Percentiles rank a stretch among this genome's conserved stretches.
These are phyloP conservation scores for Sebastes paucispinis DNA, from an alignment of 2,797 vertebrate genomes.

Conservation along the genomic window DNA sequence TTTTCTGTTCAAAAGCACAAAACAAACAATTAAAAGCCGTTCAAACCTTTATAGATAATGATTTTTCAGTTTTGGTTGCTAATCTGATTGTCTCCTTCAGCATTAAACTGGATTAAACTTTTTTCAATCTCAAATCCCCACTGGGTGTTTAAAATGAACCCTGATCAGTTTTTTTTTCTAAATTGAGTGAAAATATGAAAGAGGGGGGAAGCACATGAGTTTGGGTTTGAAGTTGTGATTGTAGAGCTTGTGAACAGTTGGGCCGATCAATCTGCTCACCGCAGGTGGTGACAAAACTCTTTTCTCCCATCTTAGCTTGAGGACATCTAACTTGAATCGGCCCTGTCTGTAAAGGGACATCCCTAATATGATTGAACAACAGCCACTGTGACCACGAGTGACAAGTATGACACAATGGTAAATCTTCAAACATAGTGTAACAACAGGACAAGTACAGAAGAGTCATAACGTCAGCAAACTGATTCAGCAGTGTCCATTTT, in stretches of 20 bases:
- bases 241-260: slow-evolving; percentile 10
- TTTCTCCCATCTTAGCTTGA: background rate
- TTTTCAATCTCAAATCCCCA: background rate
- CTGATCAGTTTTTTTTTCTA: background rate
- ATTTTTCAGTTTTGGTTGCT: slow-evolving; percentile 8
- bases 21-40: background rate
- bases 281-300: slow-evolving; percentile 6
- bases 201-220: background rate
- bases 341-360: background rate
- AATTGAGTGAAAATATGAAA: background rate
- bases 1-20: background rate
- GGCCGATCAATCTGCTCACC: background rate
- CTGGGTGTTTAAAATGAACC: background rate
- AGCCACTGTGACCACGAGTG: background rate
- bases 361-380: background rate
- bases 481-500: background rate
- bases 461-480: background rate
- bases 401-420: background rate
- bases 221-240: slow-evolving; percentile 18
- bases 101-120: background rate
- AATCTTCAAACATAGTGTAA: background rate
- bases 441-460: background rate
- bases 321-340: background rate
- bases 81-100: background rate
- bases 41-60: background rate